Conservation (phyloP, 2,888 invertebrate species). For the Synanthedon myopaeformis region DNA sequence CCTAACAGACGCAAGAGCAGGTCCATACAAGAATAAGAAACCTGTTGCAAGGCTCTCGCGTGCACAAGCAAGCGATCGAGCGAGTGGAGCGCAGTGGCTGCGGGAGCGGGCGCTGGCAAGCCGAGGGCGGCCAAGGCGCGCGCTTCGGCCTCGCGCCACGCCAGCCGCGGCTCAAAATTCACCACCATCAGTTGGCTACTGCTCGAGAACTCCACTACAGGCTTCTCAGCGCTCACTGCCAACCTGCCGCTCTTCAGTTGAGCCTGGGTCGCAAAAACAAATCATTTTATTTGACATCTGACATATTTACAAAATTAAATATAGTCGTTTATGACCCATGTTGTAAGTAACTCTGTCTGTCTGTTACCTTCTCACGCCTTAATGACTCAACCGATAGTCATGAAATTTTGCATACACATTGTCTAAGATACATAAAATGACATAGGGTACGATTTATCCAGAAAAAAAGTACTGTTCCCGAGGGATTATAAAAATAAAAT, state of each 20-base stretch:
- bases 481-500: no score
- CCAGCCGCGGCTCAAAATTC: conserved; percentile 89
- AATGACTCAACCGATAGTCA: no score
- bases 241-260: conserved; percentile 49
- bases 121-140: conserved; percentile 87
- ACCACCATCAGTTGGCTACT: conserved; percentile 85
- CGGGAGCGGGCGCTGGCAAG: conserved; percentile 79
- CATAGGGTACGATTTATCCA: background rate
- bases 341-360: no score
- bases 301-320: no score
- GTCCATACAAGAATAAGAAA: conserved; percentile 18
- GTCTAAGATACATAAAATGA: background rate
- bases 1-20: no score
- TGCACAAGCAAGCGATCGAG: conserved; percentile 85
- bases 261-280: conserved; percentile 21
- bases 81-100: conserved; percentile 76
- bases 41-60: conserved; percentile 91
- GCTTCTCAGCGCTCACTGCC: conserved; percentile 65
- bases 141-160: conserved; percentile 88
- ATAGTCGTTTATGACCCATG: no score
- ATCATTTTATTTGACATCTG: no score
- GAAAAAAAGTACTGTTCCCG: background rate
- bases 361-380: no score
- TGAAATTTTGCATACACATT: no score
- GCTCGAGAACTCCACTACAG: conserved; percentile 84